Evolutionary conservation across 1,140 invertebrate genomes (phyloP).

Genomic region (Cydia pomonella): DNA sequence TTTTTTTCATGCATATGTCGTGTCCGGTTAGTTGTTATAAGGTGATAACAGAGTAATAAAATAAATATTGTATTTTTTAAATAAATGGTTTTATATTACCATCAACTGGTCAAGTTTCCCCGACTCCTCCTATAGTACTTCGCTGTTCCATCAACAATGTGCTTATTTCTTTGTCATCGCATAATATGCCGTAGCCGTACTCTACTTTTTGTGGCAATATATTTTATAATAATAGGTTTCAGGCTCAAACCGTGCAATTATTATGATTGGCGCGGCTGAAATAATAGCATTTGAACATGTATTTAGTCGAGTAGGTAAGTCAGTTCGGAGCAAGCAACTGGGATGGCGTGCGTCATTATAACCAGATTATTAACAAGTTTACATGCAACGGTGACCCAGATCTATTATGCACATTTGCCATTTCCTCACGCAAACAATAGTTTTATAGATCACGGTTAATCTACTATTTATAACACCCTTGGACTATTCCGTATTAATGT

Average conservation of each 20-base stretch:
- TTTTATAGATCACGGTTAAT: constrained; percentile 28
- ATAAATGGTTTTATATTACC: too few species aligned
- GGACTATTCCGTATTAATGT: neutral
- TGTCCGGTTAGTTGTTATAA: too few species aligned
- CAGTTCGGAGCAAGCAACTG: neutral
- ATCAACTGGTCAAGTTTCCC: too few species aligned
- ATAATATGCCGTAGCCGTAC: neutral
- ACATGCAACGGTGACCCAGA: constrained; percentile 37
- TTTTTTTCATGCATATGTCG: too few species aligned
- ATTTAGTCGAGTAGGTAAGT: constrained; percentile 3
- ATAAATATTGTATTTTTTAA: too few species aligned
- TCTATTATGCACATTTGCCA: constrained; percentile 35
- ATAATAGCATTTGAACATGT: constrained; percentile 21
- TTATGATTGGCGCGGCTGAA: constrained; percentile 11
- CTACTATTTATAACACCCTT: neutral
- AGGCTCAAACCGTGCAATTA: constrained; percentile 3
- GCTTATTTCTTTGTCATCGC: neutral
- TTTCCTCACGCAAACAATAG: constrained; percentile 34
- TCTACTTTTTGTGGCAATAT: neutral
- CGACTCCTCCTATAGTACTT: neutral
- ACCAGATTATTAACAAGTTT: constrained; percentile 23
- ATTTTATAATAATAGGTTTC: constrained; percentile 19
- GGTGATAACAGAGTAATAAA: too few species aligned
- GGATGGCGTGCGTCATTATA: constrained; percentile 37
- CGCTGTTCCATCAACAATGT: too few species aligned